phyloP scores from a whole-genome alignment of 2,888 invertebrate genomes.

The Ichneumoninae sp. region DNA sequence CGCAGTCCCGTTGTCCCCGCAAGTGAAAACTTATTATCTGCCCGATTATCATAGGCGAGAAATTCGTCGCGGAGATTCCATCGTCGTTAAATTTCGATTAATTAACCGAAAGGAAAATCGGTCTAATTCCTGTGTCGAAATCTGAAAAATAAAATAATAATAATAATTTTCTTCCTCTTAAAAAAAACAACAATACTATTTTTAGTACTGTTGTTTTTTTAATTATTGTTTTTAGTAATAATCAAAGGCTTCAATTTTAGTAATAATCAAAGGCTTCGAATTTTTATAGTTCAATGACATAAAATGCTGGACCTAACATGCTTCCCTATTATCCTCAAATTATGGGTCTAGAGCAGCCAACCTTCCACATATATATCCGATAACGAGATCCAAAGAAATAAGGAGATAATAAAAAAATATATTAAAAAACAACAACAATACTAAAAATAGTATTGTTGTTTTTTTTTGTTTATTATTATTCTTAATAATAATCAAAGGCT shows the following conservation, averaged over 20 bases:
- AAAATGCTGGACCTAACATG: not conserved
- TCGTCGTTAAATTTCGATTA: not conserved
- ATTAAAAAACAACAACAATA: not conserved
- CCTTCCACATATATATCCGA: not conserved
- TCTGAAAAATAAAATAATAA: not conserved
- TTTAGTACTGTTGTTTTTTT: no score
- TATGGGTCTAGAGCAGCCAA: not conserved
- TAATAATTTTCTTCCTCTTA: not conserved
- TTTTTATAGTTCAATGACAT: no score
- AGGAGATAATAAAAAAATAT: not conserved
- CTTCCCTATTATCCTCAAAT: slow-evolving; percentile 1
- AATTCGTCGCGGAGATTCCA: not conserved
- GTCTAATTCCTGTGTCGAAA: not conserved
- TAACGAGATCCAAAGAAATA: not conserved
- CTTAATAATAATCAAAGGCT: no score
- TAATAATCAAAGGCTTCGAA: no score
- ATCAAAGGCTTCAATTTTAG: no score
- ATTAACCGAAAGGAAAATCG: not conserved
- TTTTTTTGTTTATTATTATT: no score
- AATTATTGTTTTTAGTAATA: no score
- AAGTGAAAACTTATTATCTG: slow-evolving; percentile 4
- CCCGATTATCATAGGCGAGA: not conserved
- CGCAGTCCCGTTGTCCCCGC: not conserved
- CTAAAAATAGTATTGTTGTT: no score
- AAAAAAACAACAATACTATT: not conserved